Percentiles rank a stretch among this genome's conserved stretches.
These are phyloP conservation scores for Epizoanthus stellaris DNA, from an alignment of 92 coral and sea anemone genomes.

Conservation along the genomic window DNA sequence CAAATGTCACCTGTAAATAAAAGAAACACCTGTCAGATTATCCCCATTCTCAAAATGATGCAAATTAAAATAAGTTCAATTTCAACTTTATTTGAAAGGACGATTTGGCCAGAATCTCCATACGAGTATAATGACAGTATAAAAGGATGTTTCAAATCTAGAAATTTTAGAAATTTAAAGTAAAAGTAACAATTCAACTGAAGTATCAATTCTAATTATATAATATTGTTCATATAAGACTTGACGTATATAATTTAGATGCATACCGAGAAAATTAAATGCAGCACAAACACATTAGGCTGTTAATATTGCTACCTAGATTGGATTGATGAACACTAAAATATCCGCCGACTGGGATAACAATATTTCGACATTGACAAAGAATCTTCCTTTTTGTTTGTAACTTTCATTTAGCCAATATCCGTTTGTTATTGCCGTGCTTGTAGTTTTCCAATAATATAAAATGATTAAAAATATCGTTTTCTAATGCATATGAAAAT, in stretches of 20 bases:
- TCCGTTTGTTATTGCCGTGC: constrained; percentile 20
- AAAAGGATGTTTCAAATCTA: neutral
- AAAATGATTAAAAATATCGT: neutral
- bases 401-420: neutral
- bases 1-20: constrained; percentile 10
- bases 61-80: constrained; percentile 2
- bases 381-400: constrained; percentile 11
- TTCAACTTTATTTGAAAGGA: neutral
- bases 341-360: too few relatives aligned
- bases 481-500: constrained; percentile 20
- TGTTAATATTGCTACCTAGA: neutral
- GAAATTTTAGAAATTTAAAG: too few relatives aligned
- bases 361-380: constrained; percentile 14
- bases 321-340: neutral
- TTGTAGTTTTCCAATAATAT: neutral
- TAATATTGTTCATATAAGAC: too few relatives aligned
- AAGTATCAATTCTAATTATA: too few relatives aligned
- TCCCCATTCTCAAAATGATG: constrained; percentile 7
- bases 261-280: too few relatives aligned
- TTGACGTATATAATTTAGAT: too few relatives aligned
- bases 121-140: neutral
- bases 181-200: too few relatives aligned
- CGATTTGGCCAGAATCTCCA: neutral
- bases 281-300: neutral
- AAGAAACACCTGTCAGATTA: constrained; percentile 21